Evolutionary conservation across 2,888 invertebrate genomes (phyloP).

Genomic region (Elgonia sp.): DNA sequence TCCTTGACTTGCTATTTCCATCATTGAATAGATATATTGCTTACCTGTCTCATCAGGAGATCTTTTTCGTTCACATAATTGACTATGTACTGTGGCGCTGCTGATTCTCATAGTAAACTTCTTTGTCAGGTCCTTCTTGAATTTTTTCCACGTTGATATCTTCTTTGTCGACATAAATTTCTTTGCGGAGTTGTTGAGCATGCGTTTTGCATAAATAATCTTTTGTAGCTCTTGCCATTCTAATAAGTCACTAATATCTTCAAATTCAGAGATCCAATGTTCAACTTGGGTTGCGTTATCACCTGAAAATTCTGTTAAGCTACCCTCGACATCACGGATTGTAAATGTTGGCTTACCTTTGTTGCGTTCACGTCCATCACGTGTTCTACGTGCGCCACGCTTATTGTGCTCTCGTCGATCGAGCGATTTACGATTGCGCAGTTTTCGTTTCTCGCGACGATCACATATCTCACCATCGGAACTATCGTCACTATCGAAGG

Average conservation of each 20-base stretch:
- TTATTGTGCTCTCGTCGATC: too few species aligned
- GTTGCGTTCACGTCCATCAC: not conserved
- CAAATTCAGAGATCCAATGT: too few species aligned
- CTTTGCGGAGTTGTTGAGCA: slow-evolving; percentile 74
- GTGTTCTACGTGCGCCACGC: not conserved
- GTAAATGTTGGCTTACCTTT: too few species aligned
- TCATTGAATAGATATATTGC: slow-evolving; percentile 76
- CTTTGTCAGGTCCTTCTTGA: slow-evolving; percentile 55
- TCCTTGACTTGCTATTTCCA: slow-evolving; percentile 73
- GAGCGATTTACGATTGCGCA: too few species aligned
- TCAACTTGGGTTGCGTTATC: too few species aligned
- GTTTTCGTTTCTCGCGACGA: too few species aligned
- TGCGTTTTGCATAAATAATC: slow-evolving; percentile 70
- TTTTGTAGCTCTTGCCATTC: slow-evolving; percentile 71
- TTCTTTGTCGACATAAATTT: slow-evolving; percentile 57
- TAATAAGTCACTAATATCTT: slow-evolving; percentile 64
- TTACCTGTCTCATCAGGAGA: slow-evolving; percentile 56
- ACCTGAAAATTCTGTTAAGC: too few species aligned
- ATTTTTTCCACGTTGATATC: slow-evolving; percentile 63
- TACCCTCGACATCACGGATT: too few species aligned
- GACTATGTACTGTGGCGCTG: slow-evolving; percentile 69
- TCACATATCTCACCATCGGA: too few species aligned
- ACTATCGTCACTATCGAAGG: too few species aligned
- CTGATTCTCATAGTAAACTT: slow-evolving; percentile 72
- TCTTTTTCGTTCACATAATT: slow-evolving; percentile 60